Evolutionary conservation across 2,888 invertebrate species (phyloP), one percentile per base, ranked within the genome.

Genomic region (Diaperis boleti): DNA sequence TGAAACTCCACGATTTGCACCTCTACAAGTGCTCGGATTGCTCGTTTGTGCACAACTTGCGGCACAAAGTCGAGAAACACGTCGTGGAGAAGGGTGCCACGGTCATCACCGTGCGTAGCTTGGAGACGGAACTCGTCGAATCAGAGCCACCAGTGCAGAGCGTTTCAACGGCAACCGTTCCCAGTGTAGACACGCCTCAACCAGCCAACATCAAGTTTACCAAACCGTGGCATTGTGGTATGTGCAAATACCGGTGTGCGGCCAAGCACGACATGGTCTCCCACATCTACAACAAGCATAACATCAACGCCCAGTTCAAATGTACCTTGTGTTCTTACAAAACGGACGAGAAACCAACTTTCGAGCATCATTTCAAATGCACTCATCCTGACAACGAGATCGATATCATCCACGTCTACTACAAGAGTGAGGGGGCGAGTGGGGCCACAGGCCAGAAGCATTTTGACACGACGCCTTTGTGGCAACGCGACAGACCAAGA

Each of bases 21-120:
- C 80, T 95, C 26, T 92, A 88, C 79, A 89, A 89, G 69, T 95
- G 94, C 79, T 85, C 87, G 0, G 81, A 83, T 63, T 94, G 94
- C 74, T 76, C 82, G 26, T 88, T 87, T 76, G 84, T 89, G 68
- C 89, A 91, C 77, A 85, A 87, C 74, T 85, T 85, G 68, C 85
- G 83, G 35, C 82, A 84, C 42, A 80, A 86, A 4, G 83, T 92
- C 1, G 92, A 92, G 63, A 85, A 87, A 17, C 94, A 94, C 76
- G 74, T 88, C 1, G 65, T 78, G 0, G 85, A 85, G 15, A 81
- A 82, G 14, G 76, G 81, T 8, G 62, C 81, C 0, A 83, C 82
- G 61, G 82, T 85, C 1, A 80, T 84, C 47, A 81, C 84, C 59
- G 81, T 79, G 60, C 79, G 82, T 18, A 86, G 80, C 67, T 80